Conservation (phyloP, 2,113 vertebrate genomes). For the Garra rufa region DNA sequence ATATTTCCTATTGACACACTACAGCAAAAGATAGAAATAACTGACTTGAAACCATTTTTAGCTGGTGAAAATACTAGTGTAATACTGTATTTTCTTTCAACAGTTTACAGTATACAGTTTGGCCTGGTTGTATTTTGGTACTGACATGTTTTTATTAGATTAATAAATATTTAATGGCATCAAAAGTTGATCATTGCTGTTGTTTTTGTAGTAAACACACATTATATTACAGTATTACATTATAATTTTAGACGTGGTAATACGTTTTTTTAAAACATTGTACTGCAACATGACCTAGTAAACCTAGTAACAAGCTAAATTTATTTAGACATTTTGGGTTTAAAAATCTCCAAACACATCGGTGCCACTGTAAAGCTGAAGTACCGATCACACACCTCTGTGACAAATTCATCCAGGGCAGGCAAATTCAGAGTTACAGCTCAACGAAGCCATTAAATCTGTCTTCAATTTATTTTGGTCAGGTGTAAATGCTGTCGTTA, state of each 20-base stretch:
- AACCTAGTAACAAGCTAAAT: background rate
- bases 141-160: too few species aligned
- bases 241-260: background rate
- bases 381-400: background rate
- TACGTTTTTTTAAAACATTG: background rate
- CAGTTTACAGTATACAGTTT: too few species aligned
- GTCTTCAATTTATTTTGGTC: background rate
- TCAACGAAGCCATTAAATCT: background rate
- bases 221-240: too few species aligned
- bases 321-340: background rate
- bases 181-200: background rate
- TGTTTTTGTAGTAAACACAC: background rate
- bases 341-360: too few species aligned
- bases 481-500: conserved; percentile 13
- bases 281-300: background rate
- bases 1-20: too few species aligned
- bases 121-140: too few species aligned
- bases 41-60: too few species aligned
- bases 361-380: background rate
- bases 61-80: too few species aligned
- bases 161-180: background rate
- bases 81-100: too few species aligned
- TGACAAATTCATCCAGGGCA: too few species aligned
- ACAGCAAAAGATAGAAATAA: too few species aligned
- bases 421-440: background rate